phyloP scores from a whole-genome alignment of 2,113 vertebrate species.

The Bagarius yarrelli region DNA sequence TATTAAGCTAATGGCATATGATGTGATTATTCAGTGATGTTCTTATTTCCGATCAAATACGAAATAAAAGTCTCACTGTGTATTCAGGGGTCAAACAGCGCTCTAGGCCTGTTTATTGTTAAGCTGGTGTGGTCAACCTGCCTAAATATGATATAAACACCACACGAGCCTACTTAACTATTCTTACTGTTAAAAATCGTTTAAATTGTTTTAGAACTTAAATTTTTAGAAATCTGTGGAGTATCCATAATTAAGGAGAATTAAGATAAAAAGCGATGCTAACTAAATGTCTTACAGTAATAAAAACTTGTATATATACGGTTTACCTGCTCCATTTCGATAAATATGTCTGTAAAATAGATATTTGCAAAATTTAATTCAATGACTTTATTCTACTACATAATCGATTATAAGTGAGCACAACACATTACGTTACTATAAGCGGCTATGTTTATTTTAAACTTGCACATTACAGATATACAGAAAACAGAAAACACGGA shows the following conservation, averaged over 20 bases:
- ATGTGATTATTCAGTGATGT: too few species aligned
- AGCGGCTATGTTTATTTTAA: not conserved
- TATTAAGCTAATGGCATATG: not conserved
- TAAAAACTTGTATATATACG: not conserved
- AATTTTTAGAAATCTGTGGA: too few species aligned
- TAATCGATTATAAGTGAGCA: not conserved
- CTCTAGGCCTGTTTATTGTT: conserved; percentile 18
- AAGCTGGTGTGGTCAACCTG: not conserved
- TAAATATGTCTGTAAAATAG: not conserved
- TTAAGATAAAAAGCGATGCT: not conserved
- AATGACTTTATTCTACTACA: not conserved
- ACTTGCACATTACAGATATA: too few species aligned
- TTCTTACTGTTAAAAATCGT: not conserved
- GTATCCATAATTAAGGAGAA: not conserved
- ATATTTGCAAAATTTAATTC: not conserved
- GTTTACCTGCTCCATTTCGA: too few species aligned
- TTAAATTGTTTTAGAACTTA: not conserved
- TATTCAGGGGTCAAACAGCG: not conserved
- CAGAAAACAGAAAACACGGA: not conserved
- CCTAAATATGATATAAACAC: not conserved
- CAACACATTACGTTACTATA: not conserved
- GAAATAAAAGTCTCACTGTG: not conserved
- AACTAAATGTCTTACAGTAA: not conserved
- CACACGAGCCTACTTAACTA: not conserved
- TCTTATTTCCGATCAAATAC: not conserved